phyloP scores from a whole-genome alignment of 2,888 invertebrate genomes.

The Agrotis exclamationis region DNA sequence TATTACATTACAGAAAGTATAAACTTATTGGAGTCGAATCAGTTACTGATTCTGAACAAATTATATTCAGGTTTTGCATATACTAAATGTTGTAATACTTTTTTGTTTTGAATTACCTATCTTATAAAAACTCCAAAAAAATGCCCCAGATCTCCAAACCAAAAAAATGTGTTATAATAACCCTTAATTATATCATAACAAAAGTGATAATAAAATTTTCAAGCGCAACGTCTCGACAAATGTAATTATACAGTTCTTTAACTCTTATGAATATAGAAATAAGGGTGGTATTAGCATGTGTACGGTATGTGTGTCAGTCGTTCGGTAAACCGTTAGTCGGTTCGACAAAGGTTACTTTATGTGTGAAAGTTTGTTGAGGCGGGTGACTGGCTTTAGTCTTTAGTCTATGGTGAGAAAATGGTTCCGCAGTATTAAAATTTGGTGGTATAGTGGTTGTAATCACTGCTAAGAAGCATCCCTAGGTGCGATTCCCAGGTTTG shows the following conservation, averaged over 20 bases:
- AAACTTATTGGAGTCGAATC: too few relatives aligned
- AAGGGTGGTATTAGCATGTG: slow-evolving; percentile 46
- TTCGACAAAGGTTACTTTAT: slow-evolving; percentile 57
- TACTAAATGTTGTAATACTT: too few relatives aligned
- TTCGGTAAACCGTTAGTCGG: slow-evolving; percentile 60
- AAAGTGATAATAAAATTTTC: slow-evolving; percentile 30
- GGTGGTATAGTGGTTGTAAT: neutral
- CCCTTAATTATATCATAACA: slow-evolving; percentile 21
- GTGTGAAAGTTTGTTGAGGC: slow-evolving; percentile 65
- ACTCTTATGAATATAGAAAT: slow-evolving; percentile 11
- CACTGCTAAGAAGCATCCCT: neutral
- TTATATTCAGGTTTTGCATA: too few relatives aligned
- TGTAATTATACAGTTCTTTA: slow-evolving; percentile 20
- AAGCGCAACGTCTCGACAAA: slow-evolving; percentile 13
- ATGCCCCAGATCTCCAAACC: slow-evolving; percentile 21
- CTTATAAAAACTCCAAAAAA: too few relatives aligned
- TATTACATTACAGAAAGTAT: too few relatives aligned
- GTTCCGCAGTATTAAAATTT: slow-evolving; percentile 15
- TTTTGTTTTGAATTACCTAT: too few relatives aligned
- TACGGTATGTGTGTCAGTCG: slow-evolving; percentile 63
- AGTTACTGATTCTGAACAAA: too few relatives aligned
- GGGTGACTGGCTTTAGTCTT: slow-evolving; percentile 45
- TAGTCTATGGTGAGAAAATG: slow-evolving; percentile 40
- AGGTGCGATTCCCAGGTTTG: neutral
- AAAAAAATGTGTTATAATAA: slow-evolving; percentile 16